Conservation (phyloP, 2,888 invertebrate genomes). For the Brenthis ino region DNA sequence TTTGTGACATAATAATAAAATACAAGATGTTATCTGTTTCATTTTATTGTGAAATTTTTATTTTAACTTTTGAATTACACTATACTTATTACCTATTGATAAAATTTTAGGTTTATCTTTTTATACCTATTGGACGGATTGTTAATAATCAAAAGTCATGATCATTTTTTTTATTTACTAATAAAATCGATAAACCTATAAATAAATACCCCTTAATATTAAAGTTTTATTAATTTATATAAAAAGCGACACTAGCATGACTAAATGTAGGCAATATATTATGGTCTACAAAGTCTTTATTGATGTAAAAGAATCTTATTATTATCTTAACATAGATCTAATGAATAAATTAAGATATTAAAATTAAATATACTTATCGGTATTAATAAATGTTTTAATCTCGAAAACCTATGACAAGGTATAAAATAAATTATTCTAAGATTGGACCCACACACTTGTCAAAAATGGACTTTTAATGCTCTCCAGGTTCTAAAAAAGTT, state of each 20-base stretch:
- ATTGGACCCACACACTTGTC: not conserved
- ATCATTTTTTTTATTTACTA: not conserved
- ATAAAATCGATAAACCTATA: conserved; percentile 6
- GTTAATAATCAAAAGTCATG: not conserved
- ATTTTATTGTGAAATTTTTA: too few relatives aligned
- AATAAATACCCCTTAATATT: conserved; percentile 15
- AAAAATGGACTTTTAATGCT: not conserved
- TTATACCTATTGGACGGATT: conserved; percentile 5
- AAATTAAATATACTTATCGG: not conserved
- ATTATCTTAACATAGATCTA: not conserved
- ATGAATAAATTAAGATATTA: conserved; percentile 10
- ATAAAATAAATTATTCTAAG: not conserved
- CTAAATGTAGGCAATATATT: conserved; percentile 14
- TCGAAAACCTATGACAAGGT: not conserved
- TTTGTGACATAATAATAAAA: too few relatives aligned
- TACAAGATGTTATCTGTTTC: too few relatives aligned
- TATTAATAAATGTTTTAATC: not conserved
- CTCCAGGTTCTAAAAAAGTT: too few relatives aligned
- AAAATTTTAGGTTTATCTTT: not conserved
- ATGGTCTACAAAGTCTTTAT: conserved; percentile 17
- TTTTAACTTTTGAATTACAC: too few relatives aligned
- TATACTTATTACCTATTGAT: too few relatives aligned
- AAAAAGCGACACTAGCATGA: conserved; percentile 15
- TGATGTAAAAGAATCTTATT: not conserved
- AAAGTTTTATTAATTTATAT: not conserved